Evolutionary conservation across 2,888 invertebrate species (phyloP), one percentile per base, ranked within the genome.

Genomic region (Ectemnius continuus): DNA sequence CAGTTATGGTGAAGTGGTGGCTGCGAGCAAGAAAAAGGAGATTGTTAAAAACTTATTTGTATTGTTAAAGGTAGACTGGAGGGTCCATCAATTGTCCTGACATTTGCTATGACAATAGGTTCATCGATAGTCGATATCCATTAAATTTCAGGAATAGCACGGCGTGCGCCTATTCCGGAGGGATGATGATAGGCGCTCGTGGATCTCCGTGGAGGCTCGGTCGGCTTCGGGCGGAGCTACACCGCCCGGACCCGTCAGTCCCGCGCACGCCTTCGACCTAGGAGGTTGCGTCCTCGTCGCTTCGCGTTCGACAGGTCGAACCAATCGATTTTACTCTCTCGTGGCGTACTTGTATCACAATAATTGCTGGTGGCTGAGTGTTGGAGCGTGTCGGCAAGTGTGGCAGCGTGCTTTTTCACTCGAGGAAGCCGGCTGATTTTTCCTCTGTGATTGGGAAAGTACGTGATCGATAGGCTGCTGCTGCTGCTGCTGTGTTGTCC

Each of bases 161-260:
- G 48, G 62, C 47, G 72, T 28, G 58, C 59, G 61, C 63, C 58
- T 58, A 18, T 63, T 67, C 36, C 61, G 60, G 52, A 16, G 68
- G 77, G 81, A 8, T 36, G 76, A 76, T 83, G 79, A 79, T 73
- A 79, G 73, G 56, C 61, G 64, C 36, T 83, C 83, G 82, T 70
- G 0, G 52, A 26, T 71, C 26, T 66, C 67, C 80, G 82, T 26
- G 45, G 8, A 0, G n/a, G 36, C 4, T 85, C 85, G 85, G 76
- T 5, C 6, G 13, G 18, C 70, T 61, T 83, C 85, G 85, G 71
- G 8, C 28, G 52, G 61, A 82, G 81, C 83, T 84, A 81, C 81
- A 81, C 83, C 85, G 85, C 85, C 86, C 83, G 85, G 87, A 78
- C 76, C 79, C 76, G 81, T 80, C 86, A 88, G 88, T 88, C 82